Percentiles rank a stretch among this genome's conserved stretches.
Evolutionary conservation across 2,113 vertebrate genomes (phyloP).

Genomic region (Anguilla rostrata): DNA sequence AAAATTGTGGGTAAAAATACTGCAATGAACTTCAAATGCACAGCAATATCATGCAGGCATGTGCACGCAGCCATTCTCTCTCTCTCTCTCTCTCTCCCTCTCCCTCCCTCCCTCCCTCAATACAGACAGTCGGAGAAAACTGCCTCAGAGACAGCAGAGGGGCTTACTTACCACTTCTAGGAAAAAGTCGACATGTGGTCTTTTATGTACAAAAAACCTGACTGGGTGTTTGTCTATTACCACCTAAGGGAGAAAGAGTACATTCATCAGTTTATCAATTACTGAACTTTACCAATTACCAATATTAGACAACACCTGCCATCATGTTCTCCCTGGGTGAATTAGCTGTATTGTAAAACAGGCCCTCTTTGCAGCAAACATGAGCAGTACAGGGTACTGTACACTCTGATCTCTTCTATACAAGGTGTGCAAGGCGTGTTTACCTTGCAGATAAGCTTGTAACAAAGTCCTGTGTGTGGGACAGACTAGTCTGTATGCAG

Average conservation of each 20-base stretch:
- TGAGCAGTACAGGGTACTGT: neutral
- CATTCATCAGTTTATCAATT: neutral
- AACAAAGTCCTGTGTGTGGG: neutral
- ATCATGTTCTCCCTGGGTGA: neutral
- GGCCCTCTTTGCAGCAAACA: neutral
- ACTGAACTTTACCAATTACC: neutral
- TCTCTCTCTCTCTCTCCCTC: too few relatives aligned
- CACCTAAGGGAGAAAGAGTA: constrained; percentile 54
- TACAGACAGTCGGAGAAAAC: too few relatives aligned
- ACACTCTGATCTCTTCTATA: neutral
- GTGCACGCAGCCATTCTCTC: too few relatives aligned
- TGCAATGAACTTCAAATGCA: too few relatives aligned
- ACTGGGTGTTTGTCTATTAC: constrained; percentile 81
- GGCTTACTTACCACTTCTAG: constrained; percentile 77
- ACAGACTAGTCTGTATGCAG: neutral
- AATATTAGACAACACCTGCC: neutral
- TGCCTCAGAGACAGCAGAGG: neutral
- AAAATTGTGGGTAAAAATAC: too few relatives aligned
- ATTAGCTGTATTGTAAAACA: neutral
- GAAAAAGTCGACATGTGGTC: constrained; percentile 81
- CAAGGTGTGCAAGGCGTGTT: neutral
- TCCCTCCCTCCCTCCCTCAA: too few relatives aligned
- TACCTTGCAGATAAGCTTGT: neutral
- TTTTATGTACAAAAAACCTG: constrained; percentile 81
- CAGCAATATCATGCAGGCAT: too few relatives aligned